A percentile compares a stretch with the other conserved stretches of the same genome.
Conservation (phyloP, 2,113 vertebrate genomes). For the Bungarus multicinctus region DNA sequence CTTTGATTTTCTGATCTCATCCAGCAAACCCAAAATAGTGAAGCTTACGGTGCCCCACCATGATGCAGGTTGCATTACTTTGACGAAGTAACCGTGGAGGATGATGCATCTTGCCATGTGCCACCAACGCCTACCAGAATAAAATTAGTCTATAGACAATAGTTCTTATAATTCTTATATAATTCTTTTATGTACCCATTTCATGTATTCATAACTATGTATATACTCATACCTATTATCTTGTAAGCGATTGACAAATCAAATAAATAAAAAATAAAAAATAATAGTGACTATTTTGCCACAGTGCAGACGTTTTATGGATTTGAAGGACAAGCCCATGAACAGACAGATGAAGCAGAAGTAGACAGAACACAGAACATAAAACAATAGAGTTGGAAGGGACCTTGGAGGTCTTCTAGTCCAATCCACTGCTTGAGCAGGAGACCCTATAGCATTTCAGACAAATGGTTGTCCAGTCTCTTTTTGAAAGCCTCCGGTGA, state of each 20-base stretch:
- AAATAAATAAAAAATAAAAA: no score
- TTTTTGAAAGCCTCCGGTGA: not conserved
- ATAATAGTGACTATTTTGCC: not conserved
- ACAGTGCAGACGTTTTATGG: not conserved
- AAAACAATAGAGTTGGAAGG: not conserved
- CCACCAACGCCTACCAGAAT: not conserved
- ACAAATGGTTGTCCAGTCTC: not conserved
- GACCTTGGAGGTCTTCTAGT: not conserved
- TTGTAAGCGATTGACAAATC: no score
- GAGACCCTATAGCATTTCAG: not conserved
- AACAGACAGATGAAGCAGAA: not conserved
- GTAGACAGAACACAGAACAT: not conserved
- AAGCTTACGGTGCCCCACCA: not conserved
- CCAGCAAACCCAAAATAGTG: not conserved
- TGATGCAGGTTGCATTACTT: not conserved
- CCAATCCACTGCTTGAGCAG: not conserved
- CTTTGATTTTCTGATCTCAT: not conserved
- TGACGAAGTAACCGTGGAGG: not conserved
- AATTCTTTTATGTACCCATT: no score
- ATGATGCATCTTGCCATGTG: not conserved
- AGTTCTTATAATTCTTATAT: no score
- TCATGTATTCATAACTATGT: no score
- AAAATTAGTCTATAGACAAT: not conserved
- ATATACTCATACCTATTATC: no score
- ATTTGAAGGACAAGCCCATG: not conserved